Conservation (phyloP, 2,888 invertebrate species). For the Andrena bucephala region DNA sequence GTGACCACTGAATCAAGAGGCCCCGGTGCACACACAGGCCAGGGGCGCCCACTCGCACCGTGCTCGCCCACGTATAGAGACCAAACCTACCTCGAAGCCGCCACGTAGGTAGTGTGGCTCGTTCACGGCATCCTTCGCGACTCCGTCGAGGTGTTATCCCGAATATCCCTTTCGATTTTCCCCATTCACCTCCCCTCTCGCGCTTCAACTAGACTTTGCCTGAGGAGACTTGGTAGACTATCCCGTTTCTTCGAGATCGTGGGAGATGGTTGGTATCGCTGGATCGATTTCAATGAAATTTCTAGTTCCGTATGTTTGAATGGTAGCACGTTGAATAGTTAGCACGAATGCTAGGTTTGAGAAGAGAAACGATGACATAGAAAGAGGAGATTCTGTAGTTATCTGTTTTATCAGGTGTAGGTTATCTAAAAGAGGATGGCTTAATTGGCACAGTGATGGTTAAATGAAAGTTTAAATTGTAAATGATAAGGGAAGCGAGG, state of each 20-base stretch:
- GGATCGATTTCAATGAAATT: too few species aligned
- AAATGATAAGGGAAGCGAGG: too few species aligned
- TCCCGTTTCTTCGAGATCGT: not conserved
- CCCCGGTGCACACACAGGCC: slow-evolving; percentile 63
- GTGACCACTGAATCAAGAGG: slow-evolving; percentile 72
- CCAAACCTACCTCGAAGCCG: slow-evolving; percentile 63
- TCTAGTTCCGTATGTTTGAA: too few species aligned
- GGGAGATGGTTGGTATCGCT: too few species aligned
- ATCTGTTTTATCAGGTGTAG: too few species aligned
- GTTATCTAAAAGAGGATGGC: too few species aligned
- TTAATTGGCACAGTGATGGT: too few species aligned
- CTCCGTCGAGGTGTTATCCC: slow-evolving; percentile 41
- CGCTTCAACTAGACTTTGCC: not conserved
- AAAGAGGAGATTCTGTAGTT: too few species aligned
- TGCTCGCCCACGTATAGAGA: slow-evolving; percentile 76
- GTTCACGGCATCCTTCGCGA: slow-evolving; percentile 63
- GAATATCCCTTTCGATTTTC: slow-evolving; percentile 40
- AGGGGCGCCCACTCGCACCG: slow-evolving; percentile 76
- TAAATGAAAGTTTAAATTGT: too few species aligned
- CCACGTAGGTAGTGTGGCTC: slow-evolving; percentile 61
- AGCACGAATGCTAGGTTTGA: too few species aligned
- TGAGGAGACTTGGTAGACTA: not conserved
- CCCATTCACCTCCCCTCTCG: slow-evolving; percentile 26
- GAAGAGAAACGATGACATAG: too few species aligned
- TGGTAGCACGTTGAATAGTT: too few species aligned